Conservation (phyloP, 2,888 invertebrate genomes). For the Lithosia quadra region DNA sequence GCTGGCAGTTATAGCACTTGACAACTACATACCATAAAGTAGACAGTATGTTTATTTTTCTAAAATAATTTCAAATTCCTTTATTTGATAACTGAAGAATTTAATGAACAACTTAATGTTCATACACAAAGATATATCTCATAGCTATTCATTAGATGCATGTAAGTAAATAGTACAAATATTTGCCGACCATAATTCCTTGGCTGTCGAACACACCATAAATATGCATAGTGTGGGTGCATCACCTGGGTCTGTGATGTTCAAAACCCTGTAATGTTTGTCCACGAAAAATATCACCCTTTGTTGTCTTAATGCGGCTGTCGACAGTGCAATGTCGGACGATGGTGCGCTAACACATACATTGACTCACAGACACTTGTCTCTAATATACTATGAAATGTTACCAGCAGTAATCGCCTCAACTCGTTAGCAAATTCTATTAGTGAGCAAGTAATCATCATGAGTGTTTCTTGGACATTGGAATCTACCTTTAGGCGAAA, state of each 20-base stretch:
- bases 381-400: conserved; percentile 42
- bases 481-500: conserved; percentile 28
- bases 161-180: conserved; percentile 72
- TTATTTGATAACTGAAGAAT: neutral
- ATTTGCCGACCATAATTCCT: conserved; percentile 73
- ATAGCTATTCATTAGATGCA: conserved; percentile 50
- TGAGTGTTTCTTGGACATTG: conserved; percentile 31
- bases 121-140: conserved; percentile 20
- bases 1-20: neutral
- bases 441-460: conserved; percentile 43
- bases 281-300: conserved; percentile 82
- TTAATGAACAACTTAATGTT: conserved; percentile 3
- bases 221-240: conserved; percentile 81
- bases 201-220: conserved; percentile 81
- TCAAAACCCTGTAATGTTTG: conserved; percentile 78
- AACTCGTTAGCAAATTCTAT: conserved; percentile 51
- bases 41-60: neutral
- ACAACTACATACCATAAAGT: neutral
- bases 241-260: conserved; percentile 75
- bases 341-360: conserved; percentile 46
- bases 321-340: conserved; percentile 59
- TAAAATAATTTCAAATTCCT: neutral
- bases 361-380: conserved; percentile 32
- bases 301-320: conserved; percentile 76
- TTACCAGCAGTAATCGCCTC: conserved; percentile 41